Base-by-base conservation (phyloP, 2,888 invertebrate species). In the Unio pictorum region DNA sequence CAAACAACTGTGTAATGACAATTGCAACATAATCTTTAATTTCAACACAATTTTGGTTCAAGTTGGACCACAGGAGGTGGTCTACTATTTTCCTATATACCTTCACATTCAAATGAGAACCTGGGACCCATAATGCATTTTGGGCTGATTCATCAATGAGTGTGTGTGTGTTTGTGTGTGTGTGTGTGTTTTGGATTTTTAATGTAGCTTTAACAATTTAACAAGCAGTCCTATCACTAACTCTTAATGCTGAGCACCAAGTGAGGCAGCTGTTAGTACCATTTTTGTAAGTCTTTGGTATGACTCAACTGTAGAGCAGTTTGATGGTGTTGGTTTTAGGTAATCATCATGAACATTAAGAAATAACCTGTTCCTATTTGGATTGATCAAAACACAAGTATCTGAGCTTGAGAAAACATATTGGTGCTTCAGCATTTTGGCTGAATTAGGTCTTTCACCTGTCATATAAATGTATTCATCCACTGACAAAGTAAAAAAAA, bases 391-490 rank as follows among this genome's bases (percentile, higher is more conserved):
- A 34, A 34, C 7, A 56, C 65, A 69, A 20, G 63, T 64, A 61
- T 73, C 70, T 20, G 64, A 58, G 34, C 70, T 73, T 15, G 17
- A 15, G n/a, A 73, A 67, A 55, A 68, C 65, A 60, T 65, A 73
- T 26, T 59, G 58, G 45, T 60, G 58, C 55, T 56, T 28, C 20
- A 70, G 61, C 34, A 68, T 70, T 60, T 55, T 69, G 18, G 61
- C 75, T n/a, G 59, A 54, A 15, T 67, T 68, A 11, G 59, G 20
- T 4, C 60, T 54, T 55, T 59, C 55, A 61, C 66, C 66, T 63
- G 26, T 59, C 23, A 67, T n/a, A 67, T 72, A 69, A 34, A 71
- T 66, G 66, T 68, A 74, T 54, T 72, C 72, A 56, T 70, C 69
- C 8, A 26, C 23, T 18, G 20, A 6, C 11, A 72, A 3, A 17